Conservation (phyloP, 2,888 invertebrate species). For the Sthenelais limicola region DNA sequence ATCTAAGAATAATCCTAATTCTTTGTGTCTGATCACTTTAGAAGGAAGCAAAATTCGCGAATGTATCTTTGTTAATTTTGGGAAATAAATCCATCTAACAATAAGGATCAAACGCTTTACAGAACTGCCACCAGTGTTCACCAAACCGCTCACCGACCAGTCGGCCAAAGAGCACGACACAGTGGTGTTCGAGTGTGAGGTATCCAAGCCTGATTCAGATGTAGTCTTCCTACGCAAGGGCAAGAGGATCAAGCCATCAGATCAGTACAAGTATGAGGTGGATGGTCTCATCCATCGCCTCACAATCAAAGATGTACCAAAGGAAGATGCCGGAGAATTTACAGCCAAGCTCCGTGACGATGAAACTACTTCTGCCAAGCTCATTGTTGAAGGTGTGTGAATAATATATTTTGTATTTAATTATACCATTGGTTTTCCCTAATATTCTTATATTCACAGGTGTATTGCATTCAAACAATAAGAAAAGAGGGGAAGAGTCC, state of each 20-base stretch:
- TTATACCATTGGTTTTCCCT: too few relatives aligned
- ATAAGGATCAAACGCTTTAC: too few relatives aligned
- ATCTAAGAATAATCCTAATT: too few relatives aligned
- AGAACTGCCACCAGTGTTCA: conserved; percentile 69
- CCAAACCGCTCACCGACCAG: conserved; percentile 64
- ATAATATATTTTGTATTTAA: too few relatives aligned
- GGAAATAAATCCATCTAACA: too few relatives aligned
- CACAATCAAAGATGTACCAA: conserved; percentile 41
- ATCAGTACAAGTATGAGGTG: conserved; percentile 43
- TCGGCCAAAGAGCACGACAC: conserved; percentile 76
- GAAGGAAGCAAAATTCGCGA: too few relatives aligned
- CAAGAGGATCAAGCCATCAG: conserved; percentile 49
- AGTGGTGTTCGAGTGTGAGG: conserved; percentile 91
- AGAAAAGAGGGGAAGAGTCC: too few relatives aligned
- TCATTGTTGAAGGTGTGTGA: conserved; percentile 67
- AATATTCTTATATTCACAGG: too few relatives aligned
- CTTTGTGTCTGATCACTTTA: too few relatives aligned
- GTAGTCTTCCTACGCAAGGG: conserved; percentile 81
- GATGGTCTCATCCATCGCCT: conserved; percentile 62
- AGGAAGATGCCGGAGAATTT: conserved; percentile 28
- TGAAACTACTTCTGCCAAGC: conserved; percentile 58
- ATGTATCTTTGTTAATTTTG: too few relatives aligned
- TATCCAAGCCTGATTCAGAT: conserved; percentile 83
- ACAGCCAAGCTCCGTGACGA: conserved; percentile 47
- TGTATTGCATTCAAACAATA: too few relatives aligned